Evolutionary conservation across 2,888 invertebrate species (phyloP).

Genomic region (Linhomoeus sp.): DNA sequence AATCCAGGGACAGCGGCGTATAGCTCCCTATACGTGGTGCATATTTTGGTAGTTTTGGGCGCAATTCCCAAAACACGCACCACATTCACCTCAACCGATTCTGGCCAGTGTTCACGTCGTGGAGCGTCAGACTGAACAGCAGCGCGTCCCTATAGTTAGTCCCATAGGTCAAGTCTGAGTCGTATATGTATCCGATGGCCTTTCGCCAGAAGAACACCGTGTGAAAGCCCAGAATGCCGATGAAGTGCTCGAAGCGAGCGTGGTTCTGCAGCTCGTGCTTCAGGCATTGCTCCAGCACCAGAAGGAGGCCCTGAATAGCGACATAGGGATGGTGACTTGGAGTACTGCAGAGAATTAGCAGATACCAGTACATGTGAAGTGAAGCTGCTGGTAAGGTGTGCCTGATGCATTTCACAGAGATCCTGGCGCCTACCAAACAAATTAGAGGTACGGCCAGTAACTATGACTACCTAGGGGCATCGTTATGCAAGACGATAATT

Average conservation of each 20-base stretch:
- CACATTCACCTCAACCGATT: slow-evolving; percentile 12
- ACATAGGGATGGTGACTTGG: too few relatives aligned
- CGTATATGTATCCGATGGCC: slow-evolving; percentile 15
- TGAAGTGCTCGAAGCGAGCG: slow-evolving; percentile 11
- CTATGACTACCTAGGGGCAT: too few relatives aligned
- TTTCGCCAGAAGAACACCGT: slow-evolving; percentile 10
- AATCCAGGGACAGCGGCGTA: slow-evolving; percentile 21
- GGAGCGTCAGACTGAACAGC: slow-evolving; percentile 16
- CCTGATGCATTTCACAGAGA: too few relatives aligned
- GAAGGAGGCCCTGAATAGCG: slow-evolving; percentile 13
- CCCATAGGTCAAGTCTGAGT: slow-evolving; percentile 16
- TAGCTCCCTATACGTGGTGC: slow-evolving; percentile 14
- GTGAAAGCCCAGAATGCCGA: slow-evolving; percentile 14
- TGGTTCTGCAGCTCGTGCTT: slow-evolving; percentile 7
- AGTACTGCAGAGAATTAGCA: too few relatives aligned
- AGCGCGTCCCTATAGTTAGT: slow-evolving; percentile 17
- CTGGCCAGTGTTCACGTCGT: slow-evolving; percentile 19
- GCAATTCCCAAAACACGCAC: too few relatives aligned
- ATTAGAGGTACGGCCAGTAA: too few relatives aligned
- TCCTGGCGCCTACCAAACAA: too few relatives aligned
- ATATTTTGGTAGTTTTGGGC: too few relatives aligned
- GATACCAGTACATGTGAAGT: too few relatives aligned
- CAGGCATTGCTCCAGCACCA: slow-evolving; percentile 16
- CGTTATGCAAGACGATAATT: too few relatives aligned
- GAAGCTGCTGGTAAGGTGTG: too few relatives aligned